Evolutionary conservation across 2,888 invertebrate species (phyloP), one percentile per base, ranked within the genome.

Genomic region (Carcina quercana): DNA sequence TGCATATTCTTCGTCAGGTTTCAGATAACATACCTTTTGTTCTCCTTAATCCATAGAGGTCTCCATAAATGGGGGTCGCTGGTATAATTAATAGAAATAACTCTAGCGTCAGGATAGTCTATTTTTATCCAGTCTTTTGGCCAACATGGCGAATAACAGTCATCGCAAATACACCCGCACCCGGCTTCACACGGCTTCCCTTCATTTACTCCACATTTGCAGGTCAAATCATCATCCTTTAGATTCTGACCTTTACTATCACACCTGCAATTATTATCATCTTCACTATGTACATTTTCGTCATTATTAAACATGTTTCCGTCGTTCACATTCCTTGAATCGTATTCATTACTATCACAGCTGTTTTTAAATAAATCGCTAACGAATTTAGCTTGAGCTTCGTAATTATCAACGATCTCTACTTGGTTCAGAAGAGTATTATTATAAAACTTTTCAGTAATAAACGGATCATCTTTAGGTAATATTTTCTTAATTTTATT

Each of bases 101-200:
- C 88, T 25, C 96, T 85, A 0, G 91, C 89, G 0, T 89, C 88
- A 0, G 92, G 91, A 53, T 90, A 90, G 59, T 96, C 95, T 21
- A 86, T 59, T 0, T 91, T 89, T 13, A 96, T 67, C 96, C 96
- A 96, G 61, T 96, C 95, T 37, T 88, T 84, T 0, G 95, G 95
- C 95, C 95, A 95, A 55, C 95, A 95, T 7, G 72, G 64, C 0
- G 89, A 88, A 50, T 88, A 89, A 32, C 84, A 85, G 3, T 72
- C 58, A 15, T 74, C 76, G 29, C 82, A 82, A 0, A 69, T 39
- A 33, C 83, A 84, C 0, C 82, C 82, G 21, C 82, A 82, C 0
- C 82, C 83, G 0, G 58, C 43, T 15, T 61, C 59, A 25, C 80
- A 79, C 21, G 44, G 37, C 25, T 47, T 54, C 4, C 27, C 39